phyloP scores from a whole-genome alignment of 2,888 invertebrate species.

The Chloroclysta siterata region DNA sequence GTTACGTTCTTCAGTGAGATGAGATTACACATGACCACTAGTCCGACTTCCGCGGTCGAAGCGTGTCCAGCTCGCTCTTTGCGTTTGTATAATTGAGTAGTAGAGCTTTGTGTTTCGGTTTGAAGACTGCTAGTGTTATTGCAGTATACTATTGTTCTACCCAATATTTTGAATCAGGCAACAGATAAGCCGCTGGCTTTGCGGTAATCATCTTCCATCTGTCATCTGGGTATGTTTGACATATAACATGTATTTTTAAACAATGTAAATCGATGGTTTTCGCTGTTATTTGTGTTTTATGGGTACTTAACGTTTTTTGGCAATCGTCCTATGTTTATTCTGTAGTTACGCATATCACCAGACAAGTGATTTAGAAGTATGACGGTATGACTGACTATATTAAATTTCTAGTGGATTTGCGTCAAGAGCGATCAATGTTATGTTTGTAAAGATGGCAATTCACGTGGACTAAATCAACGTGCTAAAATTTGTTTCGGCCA shows the following conservation, averaged over 20 bases:
- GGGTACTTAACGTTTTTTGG: slow-evolving; percentile 17
- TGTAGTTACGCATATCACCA: slow-evolving; percentile 22
- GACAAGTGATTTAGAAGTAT: slow-evolving; percentile 20
- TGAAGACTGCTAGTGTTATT: not conserved
- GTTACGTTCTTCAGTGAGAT: not conserved
- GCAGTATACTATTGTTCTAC: not conserved
- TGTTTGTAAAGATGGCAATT: slow-evolving; percentile 1
- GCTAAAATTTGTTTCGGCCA: not conserved
- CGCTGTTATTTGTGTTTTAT: slow-evolving; percentile 1
- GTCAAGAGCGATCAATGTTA: slow-evolving; percentile 7
- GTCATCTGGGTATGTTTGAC: not conserved
- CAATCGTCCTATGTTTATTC: slow-evolving; percentile 24
- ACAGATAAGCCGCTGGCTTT: not conserved
- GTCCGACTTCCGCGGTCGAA: not conserved
- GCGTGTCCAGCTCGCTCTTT: not conserved
- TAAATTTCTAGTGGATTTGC: slow-evolving; percentile 12
- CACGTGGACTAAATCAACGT: not conserved
- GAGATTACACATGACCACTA: not conserved
- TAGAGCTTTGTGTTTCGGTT: not conserved
- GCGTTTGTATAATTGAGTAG: not conserved
- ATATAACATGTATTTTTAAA: not conserved
- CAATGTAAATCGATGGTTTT: not conserved
- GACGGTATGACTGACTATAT: slow-evolving; percentile 4
- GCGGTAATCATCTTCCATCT: not conserved
- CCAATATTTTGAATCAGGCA: not conserved